phyloP scores from a whole-genome alignment of 2,888 invertebrate species.

The Brachycybe producta region DNA sequence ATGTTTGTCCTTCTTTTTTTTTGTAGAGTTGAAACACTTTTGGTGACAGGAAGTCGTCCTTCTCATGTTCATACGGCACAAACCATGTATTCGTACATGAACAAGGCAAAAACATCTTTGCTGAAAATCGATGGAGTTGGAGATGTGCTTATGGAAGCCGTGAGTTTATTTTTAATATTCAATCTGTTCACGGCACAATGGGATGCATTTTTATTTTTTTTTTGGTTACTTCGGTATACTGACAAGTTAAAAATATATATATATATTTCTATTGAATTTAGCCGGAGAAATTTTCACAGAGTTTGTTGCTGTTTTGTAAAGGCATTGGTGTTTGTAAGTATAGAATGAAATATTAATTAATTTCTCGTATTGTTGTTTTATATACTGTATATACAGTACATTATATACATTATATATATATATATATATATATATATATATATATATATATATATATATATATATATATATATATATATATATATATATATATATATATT shows the following conservation, averaged over 20 bases:
- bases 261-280: constrained; percentile 32
- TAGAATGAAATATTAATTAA: not conserved
- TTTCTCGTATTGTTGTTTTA: too few species aligned
- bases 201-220: not conserved
- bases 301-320: constrained; percentile 74
- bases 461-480: too few species aligned
- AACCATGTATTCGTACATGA: constrained; percentile 60
- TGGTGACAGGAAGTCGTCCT: constrained; percentile 64
- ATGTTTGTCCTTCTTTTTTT: not conserved
- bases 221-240: not conserved
- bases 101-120: constrained; percentile 68
- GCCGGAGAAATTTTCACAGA: constrained; percentile 77
- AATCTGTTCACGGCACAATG: not conserved
- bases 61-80: constrained; percentile 68
- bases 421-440: too few species aligned
- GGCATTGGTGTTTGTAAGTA: constrained; percentile 55
- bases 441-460: too few species aligned
- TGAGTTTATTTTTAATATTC: constrained; percentile 36
- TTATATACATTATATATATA: too few species aligned
- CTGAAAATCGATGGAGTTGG: constrained; percentile 72
- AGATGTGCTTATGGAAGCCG: constrained; percentile 74
- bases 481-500: too few species aligned
- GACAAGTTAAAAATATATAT: not conserved
- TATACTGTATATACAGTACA: too few species aligned
- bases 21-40: constrained; percentile 51